phyloP scores from a whole-genome alignment of 2,113 vertebrate species.

The Saguinus midas region DNA sequence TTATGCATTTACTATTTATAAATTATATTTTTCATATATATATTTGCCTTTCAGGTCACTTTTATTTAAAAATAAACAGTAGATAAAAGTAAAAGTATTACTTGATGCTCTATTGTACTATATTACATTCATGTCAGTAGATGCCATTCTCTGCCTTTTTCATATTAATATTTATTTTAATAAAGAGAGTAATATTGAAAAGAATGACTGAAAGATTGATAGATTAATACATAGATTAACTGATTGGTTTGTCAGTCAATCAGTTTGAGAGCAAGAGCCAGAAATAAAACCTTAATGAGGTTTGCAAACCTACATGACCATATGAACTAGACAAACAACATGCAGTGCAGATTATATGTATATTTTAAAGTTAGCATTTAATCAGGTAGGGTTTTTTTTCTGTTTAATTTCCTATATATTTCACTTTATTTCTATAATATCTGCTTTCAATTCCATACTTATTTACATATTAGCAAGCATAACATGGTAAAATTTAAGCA shows the following conservation, averaged over 20 bases:
- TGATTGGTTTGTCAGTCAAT: not conserved
- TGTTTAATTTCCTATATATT: not conserved
- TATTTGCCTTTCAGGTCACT: not conserved
- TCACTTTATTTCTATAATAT: not conserved
- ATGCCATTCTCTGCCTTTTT: not conserved
- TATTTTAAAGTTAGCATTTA: constrained; percentile 38
- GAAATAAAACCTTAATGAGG: not conserved
- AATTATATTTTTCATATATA: not conserved
- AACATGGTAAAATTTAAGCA: not conserved
- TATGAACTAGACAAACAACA: too few species aligned
- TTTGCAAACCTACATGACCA: not conserved
- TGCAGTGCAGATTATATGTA: too few species aligned
- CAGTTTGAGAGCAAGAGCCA: not conserved
- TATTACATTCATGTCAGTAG: not conserved
- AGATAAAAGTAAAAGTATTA: not conserved
- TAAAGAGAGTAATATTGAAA: constrained; percentile 10
- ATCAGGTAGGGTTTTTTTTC: not conserved
- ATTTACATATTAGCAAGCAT: not conserved
- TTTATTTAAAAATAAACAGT: not conserved
- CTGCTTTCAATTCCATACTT: not conserved
- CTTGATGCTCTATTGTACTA: not conserved
- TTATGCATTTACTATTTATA: not conserved
- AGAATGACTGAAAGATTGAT: not conserved
- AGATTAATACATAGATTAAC: not conserved
- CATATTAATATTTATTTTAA: constrained; percentile 24